phyloP scores from a whole-genome alignment of 2,888 invertebrate genomes.

The Bimastos eiseni region DNA sequence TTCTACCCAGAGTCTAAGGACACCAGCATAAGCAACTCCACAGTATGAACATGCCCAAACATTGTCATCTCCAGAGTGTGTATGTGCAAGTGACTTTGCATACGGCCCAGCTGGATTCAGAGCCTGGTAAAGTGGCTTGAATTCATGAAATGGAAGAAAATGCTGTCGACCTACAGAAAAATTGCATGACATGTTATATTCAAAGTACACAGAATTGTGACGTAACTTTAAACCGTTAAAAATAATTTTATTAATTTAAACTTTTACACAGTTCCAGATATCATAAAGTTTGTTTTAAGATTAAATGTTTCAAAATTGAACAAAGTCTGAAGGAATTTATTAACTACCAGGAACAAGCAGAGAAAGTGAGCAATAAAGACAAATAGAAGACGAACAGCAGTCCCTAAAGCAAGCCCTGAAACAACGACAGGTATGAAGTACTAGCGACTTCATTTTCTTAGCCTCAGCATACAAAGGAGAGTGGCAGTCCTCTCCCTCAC shows the following conservation, averaged over 20 bases:
- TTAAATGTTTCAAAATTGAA: background rate
- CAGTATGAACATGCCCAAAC: background rate
- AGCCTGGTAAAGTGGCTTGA: background rate
- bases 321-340: background rate
- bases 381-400: too few relatives aligned
- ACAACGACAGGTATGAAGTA: too few relatives aligned
- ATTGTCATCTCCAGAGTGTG: background rate
- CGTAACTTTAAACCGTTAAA: background rate
- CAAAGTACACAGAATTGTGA: background rate
- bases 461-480: too few relatives aligned
- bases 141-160: background rate
- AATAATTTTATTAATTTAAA: background rate
- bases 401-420: too few relatives aligned
- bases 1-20: background rate
- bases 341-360: background rate
- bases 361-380: background rate
- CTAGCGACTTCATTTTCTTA: too few relatives aligned
- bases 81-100: background rate
- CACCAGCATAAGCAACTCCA: background rate
- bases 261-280: background rate
- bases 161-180: constrained; percentile 17
- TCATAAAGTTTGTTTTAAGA: background rate
- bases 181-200: background rate
- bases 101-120: constrained; percentile 14
- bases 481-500: too few relatives aligned